A percentile compares a stretch with the other conserved stretches of the same genome.
Conservation (phyloP, 1,140 invertebrate species). For the Trachymyrmex cornetzi region DNA sequence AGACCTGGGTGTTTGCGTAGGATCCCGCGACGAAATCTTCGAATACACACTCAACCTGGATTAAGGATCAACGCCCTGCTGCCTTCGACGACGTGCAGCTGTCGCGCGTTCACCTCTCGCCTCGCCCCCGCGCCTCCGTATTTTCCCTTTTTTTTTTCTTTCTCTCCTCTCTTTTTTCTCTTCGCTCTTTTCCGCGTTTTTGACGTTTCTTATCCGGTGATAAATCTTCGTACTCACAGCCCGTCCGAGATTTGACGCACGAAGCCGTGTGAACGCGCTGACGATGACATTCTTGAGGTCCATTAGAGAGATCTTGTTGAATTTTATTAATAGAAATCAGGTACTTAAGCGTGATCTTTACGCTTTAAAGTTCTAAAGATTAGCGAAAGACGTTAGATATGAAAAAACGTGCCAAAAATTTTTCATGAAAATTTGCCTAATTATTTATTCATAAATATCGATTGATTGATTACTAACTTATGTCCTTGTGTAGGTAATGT, state of each 20-base stretch:
- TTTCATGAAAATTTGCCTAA: neutral
- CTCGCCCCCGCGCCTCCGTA: neutral
- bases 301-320: slow-evolving; percentile 46
- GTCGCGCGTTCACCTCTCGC: slow-evolving; percentile 27
- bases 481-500: too few species aligned
- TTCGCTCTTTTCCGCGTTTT: slow-evolving; percentile 31
- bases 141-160: neutral
- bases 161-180: neutral
- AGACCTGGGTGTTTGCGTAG: slow-evolving; percentile 60
- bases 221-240: slow-evolving; percentile 57
- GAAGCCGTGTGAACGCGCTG: neutral
- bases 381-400: neutral
- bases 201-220: slow-evolving; percentile 56
- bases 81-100: slow-evolving; percentile 35
- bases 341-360: neutral
- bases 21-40: slow-evolving; percentile 48
- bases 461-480: neutral
- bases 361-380: neutral
- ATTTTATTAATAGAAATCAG: slow-evolving; percentile 61
- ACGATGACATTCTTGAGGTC: slow-evolving; percentile 20
- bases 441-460: neutral
- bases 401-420: neutral
- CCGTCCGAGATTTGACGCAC: slow-evolving; percentile 34
- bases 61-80: slow-evolving; percentile 60
- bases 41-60: slow-evolving; percentile 48